phyloP scores from a whole-genome alignment of 37 sponge, comb jelly and placozoan genomes.

The Spongia lamella region DNA sequence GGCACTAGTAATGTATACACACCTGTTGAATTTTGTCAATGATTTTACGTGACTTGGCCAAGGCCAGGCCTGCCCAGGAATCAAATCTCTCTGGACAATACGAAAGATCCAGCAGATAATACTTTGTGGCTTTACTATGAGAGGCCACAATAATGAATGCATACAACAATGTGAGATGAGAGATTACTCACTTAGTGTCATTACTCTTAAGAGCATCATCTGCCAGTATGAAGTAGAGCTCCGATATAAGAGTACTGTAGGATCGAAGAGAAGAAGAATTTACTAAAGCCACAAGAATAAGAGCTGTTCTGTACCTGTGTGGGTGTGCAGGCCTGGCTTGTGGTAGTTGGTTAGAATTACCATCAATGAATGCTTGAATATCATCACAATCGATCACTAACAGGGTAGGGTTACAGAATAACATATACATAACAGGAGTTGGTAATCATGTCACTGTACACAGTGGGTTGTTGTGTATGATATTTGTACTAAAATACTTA shows the following conservation, averaged over 20 bases:
- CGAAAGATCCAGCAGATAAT: slow-evolving; percentile 49
- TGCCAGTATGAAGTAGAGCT: slow-evolving; percentile 67
- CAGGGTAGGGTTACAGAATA: not conserved
- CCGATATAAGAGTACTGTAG: slow-evolving; percentile 57
- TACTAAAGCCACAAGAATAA: not conserved
- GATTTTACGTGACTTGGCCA: slow-evolving; percentile 49
- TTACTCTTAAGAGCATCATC: slow-evolving; percentile 52
- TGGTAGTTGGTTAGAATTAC: slow-evolving; percentile 1
- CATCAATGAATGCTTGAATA: slow-evolving; percentile 41
- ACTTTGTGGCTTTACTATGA: slow-evolving; percentile 57
- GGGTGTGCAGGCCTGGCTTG: slow-evolving; percentile 16
- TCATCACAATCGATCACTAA: no score
- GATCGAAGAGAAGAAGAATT: not conserved
- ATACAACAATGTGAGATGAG: not conserved
- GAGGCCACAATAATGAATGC: not conserved
- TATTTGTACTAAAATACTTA: no score
- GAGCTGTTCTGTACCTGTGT: slow-evolving; percentile 13
- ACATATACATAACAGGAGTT: not conserved
- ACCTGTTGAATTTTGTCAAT: slow-evolving; percentile 46
- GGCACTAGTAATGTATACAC: not conserved
- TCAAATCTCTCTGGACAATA: slow-evolving; percentile 66
- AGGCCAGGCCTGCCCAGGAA: slow-evolving; percentile 81
- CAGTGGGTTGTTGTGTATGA: no score
- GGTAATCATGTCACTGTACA: not conserved
- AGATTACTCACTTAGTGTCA: slow-evolving; percentile 43